Conservation (phyloP, 2,797 vertebrate genomes). For the Philypnodon macrostomus region DNA sequence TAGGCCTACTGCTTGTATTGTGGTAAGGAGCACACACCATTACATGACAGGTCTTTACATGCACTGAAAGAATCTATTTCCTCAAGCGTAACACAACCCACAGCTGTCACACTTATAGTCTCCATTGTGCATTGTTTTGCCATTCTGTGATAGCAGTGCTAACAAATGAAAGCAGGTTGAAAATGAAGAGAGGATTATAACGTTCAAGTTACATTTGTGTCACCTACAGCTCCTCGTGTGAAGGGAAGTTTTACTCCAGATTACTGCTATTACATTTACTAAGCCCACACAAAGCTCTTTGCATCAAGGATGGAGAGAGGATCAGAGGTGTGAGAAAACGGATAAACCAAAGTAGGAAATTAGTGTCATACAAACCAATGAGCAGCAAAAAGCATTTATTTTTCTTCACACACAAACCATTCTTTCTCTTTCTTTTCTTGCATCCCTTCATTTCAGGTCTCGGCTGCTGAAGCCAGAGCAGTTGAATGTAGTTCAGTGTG, state of each 20-base stretch:
- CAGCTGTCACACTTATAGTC: conserved; percentile 39
- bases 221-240: conserved; percentile 16
- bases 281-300: conserved; percentile 57
- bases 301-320: conserved; percentile 15
- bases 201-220: conserved; percentile 2
- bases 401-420: conserved; percentile 10
- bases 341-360: conserved; percentile 33
- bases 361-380: conserved; percentile 40
- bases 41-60: conserved; percentile 22
- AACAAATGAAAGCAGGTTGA: conserved; percentile 1
- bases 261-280: conserved; percentile 53
- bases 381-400: conserved; percentile 26
- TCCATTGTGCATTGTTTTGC: conserved; percentile 8
- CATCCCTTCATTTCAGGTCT: conserved; percentile 25
- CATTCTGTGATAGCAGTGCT: conserved; percentile 11
- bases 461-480: conserved; percentile 30
- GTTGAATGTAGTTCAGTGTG: conserved; percentile 77
- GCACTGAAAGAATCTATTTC: conserved; percentile 34
- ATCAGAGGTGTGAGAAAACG: conserved; percentile 31
- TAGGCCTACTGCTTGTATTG: not conserved
- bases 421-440: conserved; percentile 8
- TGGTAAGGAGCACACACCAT: conserved; percentile 25
- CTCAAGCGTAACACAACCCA: conserved; percentile 13
- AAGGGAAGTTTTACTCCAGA: conserved; percentile 39
- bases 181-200: conserved; percentile 1